A percentile compares a stretch with the other conserved stretches of the same genome.
These are phyloP conservation scores for Xenopus laevis DNA, from an alignment of 2,113 vertebrate species.

Conservation along the genomic window DNA sequence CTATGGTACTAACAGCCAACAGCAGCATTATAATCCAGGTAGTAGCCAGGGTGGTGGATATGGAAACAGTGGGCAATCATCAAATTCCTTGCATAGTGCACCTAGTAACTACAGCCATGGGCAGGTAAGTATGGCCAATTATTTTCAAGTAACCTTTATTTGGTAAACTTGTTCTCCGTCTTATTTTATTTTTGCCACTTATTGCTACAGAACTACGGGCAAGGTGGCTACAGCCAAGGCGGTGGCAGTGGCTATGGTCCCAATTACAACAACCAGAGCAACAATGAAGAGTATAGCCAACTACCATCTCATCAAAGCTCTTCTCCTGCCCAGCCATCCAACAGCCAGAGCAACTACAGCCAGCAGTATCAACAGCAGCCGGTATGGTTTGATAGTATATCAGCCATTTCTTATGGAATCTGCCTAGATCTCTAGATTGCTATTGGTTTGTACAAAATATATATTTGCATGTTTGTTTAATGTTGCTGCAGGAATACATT, in stretches of 20 bases:
- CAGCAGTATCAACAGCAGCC: slow-evolving; percentile 80
- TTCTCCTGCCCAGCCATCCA: slow-evolving; percentile 63
- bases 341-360: slow-evolving; percentile 76
- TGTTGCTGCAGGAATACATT: no score
- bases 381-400: not conserved
- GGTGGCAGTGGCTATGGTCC: slow-evolving; percentile 54
- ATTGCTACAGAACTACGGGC: slow-evolving; percentile 47
- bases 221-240: slow-evolving; percentile 70
- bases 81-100: slow-evolving; percentile 40
- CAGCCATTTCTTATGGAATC: no score
- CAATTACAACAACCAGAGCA: slow-evolving; percentile 74
- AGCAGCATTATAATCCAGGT: slow-evolving; percentile 65
- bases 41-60: slow-evolving; percentile 62
- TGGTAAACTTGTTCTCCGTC: not conserved
- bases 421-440: no score
- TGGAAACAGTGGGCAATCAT: slow-evolving; percentile 39
- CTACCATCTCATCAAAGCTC: slow-evolving; percentile 49
- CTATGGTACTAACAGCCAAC: slow-evolving; percentile 54
- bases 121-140: slow-evolving; percentile 47
- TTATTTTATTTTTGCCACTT: not conserved
- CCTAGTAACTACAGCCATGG: slow-evolving; percentile 67
- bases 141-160: not conserved
- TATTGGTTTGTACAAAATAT: no score
- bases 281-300: slow-evolving; percentile 81
- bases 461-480: no score